These are phyloP conservation scores for Diploptera punctata DNA, from an alignment of 2,888 invertebrate genomes.

Conservation along the genomic window DNA sequence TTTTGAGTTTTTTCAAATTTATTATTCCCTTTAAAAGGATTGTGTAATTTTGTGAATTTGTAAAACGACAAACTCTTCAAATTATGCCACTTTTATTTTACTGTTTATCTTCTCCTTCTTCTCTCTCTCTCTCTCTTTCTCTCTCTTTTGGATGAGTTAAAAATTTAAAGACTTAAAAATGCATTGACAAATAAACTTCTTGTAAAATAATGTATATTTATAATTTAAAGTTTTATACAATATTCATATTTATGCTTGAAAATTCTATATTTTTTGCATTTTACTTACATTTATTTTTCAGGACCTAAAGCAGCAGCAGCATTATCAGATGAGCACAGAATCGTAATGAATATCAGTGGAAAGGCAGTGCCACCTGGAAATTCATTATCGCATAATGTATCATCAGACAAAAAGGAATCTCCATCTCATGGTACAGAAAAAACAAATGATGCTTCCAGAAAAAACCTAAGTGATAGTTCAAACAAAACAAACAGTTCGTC, in stretches of 20 bases:
- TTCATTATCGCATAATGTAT: too few species aligned
- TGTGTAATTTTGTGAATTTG: neutral
- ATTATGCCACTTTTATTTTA: neutral
- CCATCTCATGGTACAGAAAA: neutral
- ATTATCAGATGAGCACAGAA: constrained; percentile 33
- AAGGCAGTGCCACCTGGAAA: neutral
- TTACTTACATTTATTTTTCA: constrained; percentile 51
- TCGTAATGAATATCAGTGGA: constrained; percentile 40
- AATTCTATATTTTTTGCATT: neutral
- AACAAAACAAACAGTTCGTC: neutral
- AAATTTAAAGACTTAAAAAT: too few species aligned
- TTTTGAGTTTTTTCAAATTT: neutral
- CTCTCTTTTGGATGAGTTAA: too few species aligned
- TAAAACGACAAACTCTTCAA: neutral
- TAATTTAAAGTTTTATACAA: too few species aligned
- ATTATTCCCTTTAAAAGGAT: neutral
- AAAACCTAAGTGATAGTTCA: neutral
- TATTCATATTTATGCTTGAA: neutral
- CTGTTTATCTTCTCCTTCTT: too few species aligned
- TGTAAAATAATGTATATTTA: too few species aligned
- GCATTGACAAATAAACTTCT: too few species aligned
- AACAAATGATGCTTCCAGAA: neutral
- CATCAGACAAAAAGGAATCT: too few species aligned
- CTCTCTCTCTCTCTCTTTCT: too few species aligned
- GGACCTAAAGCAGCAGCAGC: constrained; percentile 38